These are phyloP conservation scores for Somateria mollissima DNA, from an alignment of 2,797 vertebrate species.

Conservation along the genomic window DNA sequence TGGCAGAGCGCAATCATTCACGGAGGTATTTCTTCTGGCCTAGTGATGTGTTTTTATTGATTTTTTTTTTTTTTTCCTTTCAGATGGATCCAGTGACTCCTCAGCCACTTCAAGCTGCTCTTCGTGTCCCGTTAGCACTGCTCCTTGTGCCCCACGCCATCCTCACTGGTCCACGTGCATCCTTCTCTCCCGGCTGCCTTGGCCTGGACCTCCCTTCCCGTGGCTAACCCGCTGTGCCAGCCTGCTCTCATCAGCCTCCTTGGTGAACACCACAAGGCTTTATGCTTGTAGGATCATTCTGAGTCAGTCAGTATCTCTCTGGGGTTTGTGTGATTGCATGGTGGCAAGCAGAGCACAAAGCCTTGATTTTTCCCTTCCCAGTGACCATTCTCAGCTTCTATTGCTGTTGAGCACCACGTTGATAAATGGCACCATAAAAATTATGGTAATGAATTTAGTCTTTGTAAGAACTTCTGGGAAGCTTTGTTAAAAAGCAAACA, in stretches of 20 bases:
- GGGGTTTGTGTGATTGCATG: background rate
- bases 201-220: background rate
- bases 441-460: background rate
- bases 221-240: background rate
- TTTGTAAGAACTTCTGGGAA: slow-evolving; percentile 42
- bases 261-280: background rate
- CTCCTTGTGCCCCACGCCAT: background rate
- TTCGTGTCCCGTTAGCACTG: background rate
- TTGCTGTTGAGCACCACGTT: background rate
- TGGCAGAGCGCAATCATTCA: background rate
- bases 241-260: background rate
- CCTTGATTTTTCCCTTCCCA: background rate
- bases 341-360: background rate
- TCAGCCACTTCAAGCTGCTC: background rate
- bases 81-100: background rate
- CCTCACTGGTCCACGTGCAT: background rate
- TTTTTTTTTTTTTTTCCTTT: background rate
- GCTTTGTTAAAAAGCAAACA: slow-evolving; percentile 46
- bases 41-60: background rate
- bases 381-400: background rate
- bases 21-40: background rate
- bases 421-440: slow-evolving; percentile 46
- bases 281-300: background rate
- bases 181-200: background rate
- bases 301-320: background rate